phyloP scores from a whole-genome alignment of 53 echinoderm and acorn worm genomes.

The Patiria pectinifera region DNA sequence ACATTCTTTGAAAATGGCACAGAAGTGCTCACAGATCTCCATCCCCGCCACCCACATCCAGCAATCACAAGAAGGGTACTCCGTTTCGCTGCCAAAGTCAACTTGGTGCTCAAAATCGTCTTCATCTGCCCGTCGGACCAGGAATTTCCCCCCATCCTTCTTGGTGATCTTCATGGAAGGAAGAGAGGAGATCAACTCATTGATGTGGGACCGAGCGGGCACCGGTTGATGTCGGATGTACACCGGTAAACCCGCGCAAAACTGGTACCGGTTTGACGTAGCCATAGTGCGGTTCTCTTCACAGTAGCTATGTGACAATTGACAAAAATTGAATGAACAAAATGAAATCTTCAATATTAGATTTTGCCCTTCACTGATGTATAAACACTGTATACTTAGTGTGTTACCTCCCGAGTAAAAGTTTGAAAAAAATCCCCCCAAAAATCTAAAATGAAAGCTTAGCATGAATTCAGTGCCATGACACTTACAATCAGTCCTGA shows the following conservation, averaged over 20 bases:
- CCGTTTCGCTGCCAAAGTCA: constrained; percentile 60
- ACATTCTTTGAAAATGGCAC: constrained; percentile 62
- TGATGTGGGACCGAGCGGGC: constrained; percentile 4
- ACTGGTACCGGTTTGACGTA: constrained; percentile 18
- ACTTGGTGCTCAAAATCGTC: constrained; percentile 18
- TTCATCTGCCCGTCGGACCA: constrained; percentile 43
- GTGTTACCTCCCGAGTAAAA: too few relatives aligned
- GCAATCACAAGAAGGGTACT: constrained; percentile 70
- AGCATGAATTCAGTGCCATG: neutral
- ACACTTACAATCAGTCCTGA: neutral
- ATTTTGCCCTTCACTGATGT: too few relatives aligned
- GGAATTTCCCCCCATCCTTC: constrained; percentile 38
- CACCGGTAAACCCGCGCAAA: constrained; percentile 16
- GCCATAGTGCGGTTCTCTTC: constrained; percentile 12
- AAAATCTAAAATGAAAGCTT: neutral
- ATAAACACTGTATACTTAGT: too few relatives aligned
- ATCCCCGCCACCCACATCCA: constrained; percentile 50
- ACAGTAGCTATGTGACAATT: constrained; percentile 8
- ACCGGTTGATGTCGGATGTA: constrained; percentile 52
- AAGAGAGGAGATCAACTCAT: constrained; percentile 14
- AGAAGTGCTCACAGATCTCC: constrained; percentile 74
- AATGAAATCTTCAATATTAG: neutral
- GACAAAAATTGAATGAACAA: neutral
- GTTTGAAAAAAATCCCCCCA: neutral
- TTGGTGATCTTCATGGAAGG: constrained; percentile 1